Evolutionary conservation across 1,140 invertebrate species (phyloP), one percentile per base, ranked within the genome.

Genomic region (Stegodyphus mimosarum): DNA sequence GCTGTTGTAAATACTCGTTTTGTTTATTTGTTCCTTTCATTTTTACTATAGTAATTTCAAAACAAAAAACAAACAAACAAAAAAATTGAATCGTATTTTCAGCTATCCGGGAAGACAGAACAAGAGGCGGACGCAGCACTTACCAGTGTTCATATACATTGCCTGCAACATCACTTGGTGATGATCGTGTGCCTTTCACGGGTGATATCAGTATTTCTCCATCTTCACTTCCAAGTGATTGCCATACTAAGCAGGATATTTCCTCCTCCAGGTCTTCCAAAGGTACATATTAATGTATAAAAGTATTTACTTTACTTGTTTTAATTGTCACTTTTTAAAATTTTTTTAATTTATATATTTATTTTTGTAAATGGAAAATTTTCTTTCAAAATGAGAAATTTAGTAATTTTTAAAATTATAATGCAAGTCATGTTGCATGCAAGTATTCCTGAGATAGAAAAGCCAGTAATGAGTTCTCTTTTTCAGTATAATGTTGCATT

Each of bases 51-150:
- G n/a, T n/a, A n/a, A n/a, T n/a, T n/a, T n/a, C n/a, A n/a, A n/a
- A n/a, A n/a, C n/a, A n/a, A n/a, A n/a, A n/a, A n/a, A n/a, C n/a
- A n/a, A n/a, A n/a, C n/a, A n/a, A n/a, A n/a, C n/a, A n/a, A 55
- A 7, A 55, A 55, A 7, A 7, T 7, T 66, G 7, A n/a, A 10
- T 66, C 64, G 6, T 6, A 17, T 74, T 88, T 87, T 13, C 87
- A 95, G 98, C 97, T 0, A 98, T 99, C 69, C 92, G 97, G 87
- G 96, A 98, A 89, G 97, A 99, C 91, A 92, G 97, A 87, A 98
- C 97, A 0, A 92, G 97, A 83, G 98, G 97, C 77, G 98, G 98
- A 48, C 93, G 98, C 83, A 98, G 96, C 87, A 98, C 96, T 13
- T 99, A 99, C 90, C 96, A 97, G 88, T 97, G 96, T 77, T 86